Evolutionary conservation across 2,113 vertebrate genomes (phyloP).

Genomic region (Morone saxatilis): DNA sequence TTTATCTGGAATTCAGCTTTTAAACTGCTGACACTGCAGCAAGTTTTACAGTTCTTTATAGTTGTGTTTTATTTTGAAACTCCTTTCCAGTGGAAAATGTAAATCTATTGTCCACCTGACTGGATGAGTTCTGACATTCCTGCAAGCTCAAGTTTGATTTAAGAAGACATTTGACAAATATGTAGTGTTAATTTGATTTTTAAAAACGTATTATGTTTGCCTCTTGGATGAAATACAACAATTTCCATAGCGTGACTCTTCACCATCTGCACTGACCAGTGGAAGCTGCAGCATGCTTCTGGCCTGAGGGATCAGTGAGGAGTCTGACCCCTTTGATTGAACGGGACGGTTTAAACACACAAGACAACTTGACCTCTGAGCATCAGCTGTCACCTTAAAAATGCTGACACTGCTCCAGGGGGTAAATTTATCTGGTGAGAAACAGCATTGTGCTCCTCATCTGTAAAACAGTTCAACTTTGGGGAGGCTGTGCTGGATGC

Average conservation of each 20-base stretch:
- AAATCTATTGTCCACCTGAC: constrained; percentile 30
- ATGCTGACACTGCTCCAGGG: constrained; percentile 56
- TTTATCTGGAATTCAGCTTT: constrained; percentile 61
- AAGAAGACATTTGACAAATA: not conserved
- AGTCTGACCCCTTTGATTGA: constrained; percentile 44
- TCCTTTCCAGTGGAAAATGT: constrained; percentile 29
- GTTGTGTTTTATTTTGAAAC: constrained; percentile 32
- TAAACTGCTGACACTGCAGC: constrained; percentile 56
- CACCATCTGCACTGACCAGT: constrained; percentile 28
- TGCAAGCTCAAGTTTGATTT: not conserved
- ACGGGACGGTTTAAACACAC: constrained; percentile 21
- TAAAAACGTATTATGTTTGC: not conserved
- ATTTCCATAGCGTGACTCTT: constrained; percentile 1
- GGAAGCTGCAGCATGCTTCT: constrained; percentile 30
- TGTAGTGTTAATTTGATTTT: not conserved
- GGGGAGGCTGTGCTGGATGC: constrained; percentile 28
- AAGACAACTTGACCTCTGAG: constrained; percentile 54
- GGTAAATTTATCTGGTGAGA: constrained; percentile 49
- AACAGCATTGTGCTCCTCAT: constrained; percentile 46
- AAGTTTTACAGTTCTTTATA: constrained; percentile 34
- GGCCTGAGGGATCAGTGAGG: constrained; percentile 28
- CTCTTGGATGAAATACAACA: not conserved
- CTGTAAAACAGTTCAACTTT: constrained; percentile 70
- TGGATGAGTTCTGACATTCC: not conserved
- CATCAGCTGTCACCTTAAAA: constrained; percentile 57